Base-by-base conservation (phyloP, 2,797 vertebrate genomes). In the Onychomys torridus region DNA sequence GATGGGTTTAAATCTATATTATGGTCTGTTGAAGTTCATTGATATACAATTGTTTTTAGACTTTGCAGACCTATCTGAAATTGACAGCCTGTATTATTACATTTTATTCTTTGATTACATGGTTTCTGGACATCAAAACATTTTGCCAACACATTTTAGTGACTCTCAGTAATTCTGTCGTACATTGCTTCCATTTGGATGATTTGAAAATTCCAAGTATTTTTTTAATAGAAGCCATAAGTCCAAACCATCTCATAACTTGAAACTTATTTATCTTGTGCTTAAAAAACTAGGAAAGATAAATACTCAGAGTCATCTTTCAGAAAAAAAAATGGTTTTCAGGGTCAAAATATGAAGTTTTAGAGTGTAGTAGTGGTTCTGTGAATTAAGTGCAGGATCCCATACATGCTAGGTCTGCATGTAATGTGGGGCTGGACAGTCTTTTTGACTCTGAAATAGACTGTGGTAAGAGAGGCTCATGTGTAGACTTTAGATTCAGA, bases 1-100 rank as follows among this genome's bases (percentile, higher is more conserved):
- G 55, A 87, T 92, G 71, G 46, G n/a, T 75, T 94, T 83, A 82
- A 76, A 93, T 83, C 52, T 61, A 29, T 9, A 29, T 82, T 32
- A 3, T 2, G 69, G 23, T 32, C 89, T 89, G 29, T 43, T 65
- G 34, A 93, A 83, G 59, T 32, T 61, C 91, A n/a, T 34, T 78
- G 21, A 57, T 73, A 46, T 40, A 19, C 16, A 59, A 17, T 12
- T 91, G 52, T 25, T 77, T 86, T 81, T 49, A 77, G 29, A 0
- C 13, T 9, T 29, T 73, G 11, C 17, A 55, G 19, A 86, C n/a
- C 63, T 7, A 89, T 82, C 27, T 83, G 16, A 67, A 88, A 49
- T 61, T 78, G 75, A 91, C n/a, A 25, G 4, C 12, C 49, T 46
- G n/a, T 43, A 9, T 86, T 67, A 27, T 75, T 88, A 95, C 14